Evolutionary conservation across 2,797 vertebrate genomes (phyloP).

Genomic region (Hypotaenidia okinawae): DNA sequence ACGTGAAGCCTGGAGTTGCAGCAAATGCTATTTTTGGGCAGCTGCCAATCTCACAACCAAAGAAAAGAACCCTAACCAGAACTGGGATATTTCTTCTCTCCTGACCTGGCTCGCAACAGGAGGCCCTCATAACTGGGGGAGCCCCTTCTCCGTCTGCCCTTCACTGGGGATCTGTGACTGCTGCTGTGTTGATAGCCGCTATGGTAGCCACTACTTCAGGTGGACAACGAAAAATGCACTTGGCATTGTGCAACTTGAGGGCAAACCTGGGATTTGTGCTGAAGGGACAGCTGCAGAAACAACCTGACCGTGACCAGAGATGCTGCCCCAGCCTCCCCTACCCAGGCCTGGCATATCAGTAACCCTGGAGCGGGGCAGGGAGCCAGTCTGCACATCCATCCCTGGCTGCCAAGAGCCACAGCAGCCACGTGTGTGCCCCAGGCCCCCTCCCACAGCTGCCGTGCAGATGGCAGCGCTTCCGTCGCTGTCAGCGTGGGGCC

Average conservation of each 20-base stretch:
- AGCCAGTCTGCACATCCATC: not conserved
- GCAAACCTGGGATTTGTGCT: not conserved
- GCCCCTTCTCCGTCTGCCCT: not conserved
- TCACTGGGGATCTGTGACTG: not conserved
- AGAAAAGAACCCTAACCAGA: not conserved
- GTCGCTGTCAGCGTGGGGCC: not conserved
- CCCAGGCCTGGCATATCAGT: rapidly evolving
- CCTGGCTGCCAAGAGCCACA: not conserved
- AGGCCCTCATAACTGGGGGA: not conserved
- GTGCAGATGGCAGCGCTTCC: not conserved
- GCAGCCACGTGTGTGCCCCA: rapidly evolving
- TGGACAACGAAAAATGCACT: rapidly evolving
- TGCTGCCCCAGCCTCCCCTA: not conserved
- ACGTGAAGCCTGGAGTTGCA: not conserved
- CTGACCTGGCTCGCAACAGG: rapidly evolving
- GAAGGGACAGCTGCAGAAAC: not conserved
- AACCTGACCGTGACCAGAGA: not conserved
- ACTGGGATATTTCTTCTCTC: not conserved
- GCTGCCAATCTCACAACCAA: not conserved
- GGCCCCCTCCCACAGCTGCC: not conserved
- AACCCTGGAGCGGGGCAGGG: not conserved
- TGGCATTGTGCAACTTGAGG: not conserved
- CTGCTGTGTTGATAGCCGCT: not conserved
- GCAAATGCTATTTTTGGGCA: not conserved
- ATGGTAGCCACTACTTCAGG: not conserved